These are phyloP conservation scores for Eupelmus urozonus DNA, from an alignment of 2,888 invertebrate genomes.

Conservation along the genomic window DNA sequence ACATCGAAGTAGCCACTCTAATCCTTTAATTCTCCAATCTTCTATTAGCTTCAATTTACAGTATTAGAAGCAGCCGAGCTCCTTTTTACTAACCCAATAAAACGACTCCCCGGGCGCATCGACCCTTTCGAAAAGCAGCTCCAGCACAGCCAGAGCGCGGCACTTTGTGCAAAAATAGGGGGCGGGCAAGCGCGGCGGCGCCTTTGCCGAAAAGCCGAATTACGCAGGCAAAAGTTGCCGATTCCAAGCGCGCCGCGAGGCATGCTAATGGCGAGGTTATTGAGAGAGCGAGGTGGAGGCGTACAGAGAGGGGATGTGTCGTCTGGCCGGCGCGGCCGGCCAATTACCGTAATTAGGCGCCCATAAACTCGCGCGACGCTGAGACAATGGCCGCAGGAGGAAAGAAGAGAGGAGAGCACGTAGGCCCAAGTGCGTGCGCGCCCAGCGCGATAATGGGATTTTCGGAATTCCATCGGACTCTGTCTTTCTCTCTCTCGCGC, in stretches of 20 bases:
- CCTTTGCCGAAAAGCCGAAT: not conserved
- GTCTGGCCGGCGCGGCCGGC: constrained; percentile 23
- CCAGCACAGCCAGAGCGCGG: too few relatives aligned
- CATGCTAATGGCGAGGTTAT: constrained; percentile 5
- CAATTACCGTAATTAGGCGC: constrained; percentile 59
- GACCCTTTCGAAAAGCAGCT: too few relatives aligned
- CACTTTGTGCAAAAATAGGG: too few relatives aligned
- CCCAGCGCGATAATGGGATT: constrained; percentile 64
- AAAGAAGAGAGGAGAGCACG: constrained; percentile 5
- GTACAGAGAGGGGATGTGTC: constrained; percentile 5
- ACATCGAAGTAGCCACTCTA: too few relatives aligned
- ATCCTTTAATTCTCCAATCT: too few relatives aligned
- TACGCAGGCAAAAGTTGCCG: not conserved
- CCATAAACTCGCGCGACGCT: constrained; percentile 26
- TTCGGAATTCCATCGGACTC: constrained; percentile 59
- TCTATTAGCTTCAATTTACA: too few relatives aligned
- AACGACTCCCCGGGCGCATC: too few relatives aligned
- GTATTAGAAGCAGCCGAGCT: too few relatives aligned
- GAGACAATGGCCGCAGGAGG: constrained; percentile 13
- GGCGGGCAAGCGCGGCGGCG: too few relatives aligned
- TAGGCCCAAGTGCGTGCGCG: not conserved
- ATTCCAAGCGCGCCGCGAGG: too few relatives aligned
- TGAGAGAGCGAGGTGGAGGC: not conserved
- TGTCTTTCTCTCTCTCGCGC: constrained; percentile 1
- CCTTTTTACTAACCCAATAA: too few relatives aligned